Percentiles rank a stretch among this genome's conserved stretches.
Evolutionary conservation across 2,797 vertebrate species (phyloP).

Genomic region (Arctocebus calabarensis): DNA sequence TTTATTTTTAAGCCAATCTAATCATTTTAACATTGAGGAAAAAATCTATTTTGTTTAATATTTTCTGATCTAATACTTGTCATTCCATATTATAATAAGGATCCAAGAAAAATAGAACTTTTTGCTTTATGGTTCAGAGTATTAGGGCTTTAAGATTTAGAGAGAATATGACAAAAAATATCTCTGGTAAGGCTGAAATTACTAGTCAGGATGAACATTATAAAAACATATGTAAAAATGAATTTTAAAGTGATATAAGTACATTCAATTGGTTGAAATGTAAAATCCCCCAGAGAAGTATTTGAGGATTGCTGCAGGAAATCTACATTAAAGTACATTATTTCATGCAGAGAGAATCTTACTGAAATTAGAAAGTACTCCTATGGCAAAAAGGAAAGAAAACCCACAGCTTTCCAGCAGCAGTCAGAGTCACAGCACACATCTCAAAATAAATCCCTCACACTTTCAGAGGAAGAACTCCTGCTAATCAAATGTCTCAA

Average conservation of each 20-base stretch:
- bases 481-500: constrained; percentile 71
- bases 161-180: constrained; percentile 69
- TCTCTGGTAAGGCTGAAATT: constrained; percentile 68
- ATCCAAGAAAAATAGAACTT: not conserved
- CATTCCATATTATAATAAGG: constrained; percentile 5
- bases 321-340: constrained; percentile 70
- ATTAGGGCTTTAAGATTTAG: constrained; percentile 63
- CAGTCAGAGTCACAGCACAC: constrained; percentile 42
- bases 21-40: constrained; percentile 49
- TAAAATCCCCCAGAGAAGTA: constrained; percentile 77
- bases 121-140: constrained; percentile 62
- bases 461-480: constrained; percentile 58
- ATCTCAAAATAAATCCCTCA: constrained; percentile 77
- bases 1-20: constrained; percentile 57
- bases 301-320: constrained; percentile 78
- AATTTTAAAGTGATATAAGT: constrained; percentile 81
- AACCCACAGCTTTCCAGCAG: constrained; percentile 65
- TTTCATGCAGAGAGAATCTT: constrained; percentile 77
- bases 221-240: constrained; percentile 76
- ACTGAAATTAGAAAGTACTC: constrained; percentile 76
- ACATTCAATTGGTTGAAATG: constrained; percentile 76
- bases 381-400: constrained; percentile 73
- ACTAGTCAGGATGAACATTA: constrained; percentile 72
- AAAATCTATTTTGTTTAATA: constrained; percentile 61
- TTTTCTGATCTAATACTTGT: constrained; percentile 54